Base-by-base conservation (phyloP, 2,888 invertebrate species). In the Omphaloscelis lunosa region DNA sequence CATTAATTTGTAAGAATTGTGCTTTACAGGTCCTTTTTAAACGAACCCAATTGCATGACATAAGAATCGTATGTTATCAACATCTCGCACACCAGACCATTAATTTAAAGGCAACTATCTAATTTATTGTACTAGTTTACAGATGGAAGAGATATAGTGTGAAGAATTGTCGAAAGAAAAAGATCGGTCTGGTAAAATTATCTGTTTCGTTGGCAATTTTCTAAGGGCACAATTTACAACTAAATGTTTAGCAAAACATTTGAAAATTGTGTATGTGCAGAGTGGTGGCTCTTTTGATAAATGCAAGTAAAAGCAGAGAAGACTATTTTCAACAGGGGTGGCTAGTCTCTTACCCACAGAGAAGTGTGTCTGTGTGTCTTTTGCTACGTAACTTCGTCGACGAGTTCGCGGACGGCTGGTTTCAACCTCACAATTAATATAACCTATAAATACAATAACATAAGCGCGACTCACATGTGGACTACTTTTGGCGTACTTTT, bases 401-500 rank as follows among this genome's bases (percentile, higher is more conserved):
- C 29, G 76, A 73, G 58, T 73, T 51, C 66, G 67, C 78, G 82
- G 85, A 88, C 80, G 87, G 86, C 65, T 73, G 74, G 73, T 71
- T 77, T 81, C 76, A 83, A 80, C 80, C 77, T 72, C 72, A 73
- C 63, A 79, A 83, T 68, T 77, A 74, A 71, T 76, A 63, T 77
- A 84, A 86, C 73, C 74, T 87, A 80, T 51, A 80, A 80, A 34
- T 34, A 34, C 79, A 83, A 74, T 82, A 85, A 86, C 34, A 4
- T 34, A 85, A 87, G 84, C 82, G 65, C 51, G 73, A 85, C 91
- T 96, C 92, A 97, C 97, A 97, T 96, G 81, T 96, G 95, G 69
- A 97, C 96, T 77, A 97, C 97, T 95, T 97, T 97, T n/a, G 97
- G 97, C 48, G 97, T 97, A 90, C 98, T 98, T 92, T 97, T 98